Conservation (phyloP, 2,888 invertebrate genomes). For the Tachystola acroxantha region DNA sequence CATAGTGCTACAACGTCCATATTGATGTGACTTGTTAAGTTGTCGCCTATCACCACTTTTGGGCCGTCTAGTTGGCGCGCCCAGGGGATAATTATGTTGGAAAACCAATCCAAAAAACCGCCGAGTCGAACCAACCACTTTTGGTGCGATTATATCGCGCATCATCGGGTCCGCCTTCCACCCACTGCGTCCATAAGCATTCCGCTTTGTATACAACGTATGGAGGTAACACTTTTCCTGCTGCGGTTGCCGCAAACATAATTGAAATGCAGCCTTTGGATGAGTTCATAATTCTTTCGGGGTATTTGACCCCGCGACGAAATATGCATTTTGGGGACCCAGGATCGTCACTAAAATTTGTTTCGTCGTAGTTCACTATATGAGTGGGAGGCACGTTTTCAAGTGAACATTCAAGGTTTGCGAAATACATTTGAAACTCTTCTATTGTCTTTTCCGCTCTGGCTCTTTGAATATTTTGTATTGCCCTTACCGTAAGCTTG, state of each 20-base stretch:
- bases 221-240: slow-evolving; percentile 21
- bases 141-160: slow-evolving; percentile 36
- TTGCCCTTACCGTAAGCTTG: slow-evolving; percentile 5
- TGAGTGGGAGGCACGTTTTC: slow-evolving; percentile 1
- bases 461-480: slow-evolving; percentile 11
- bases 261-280: slow-evolving; percentile 32
- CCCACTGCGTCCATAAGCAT: slow-evolving; percentile 39
- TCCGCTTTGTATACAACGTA: slow-evolving; percentile 49
- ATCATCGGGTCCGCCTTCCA: slow-evolving; percentile 32
- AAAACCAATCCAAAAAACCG: slow-evolving; percentile 33
- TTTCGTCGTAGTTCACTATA: slow-evolving; percentile 14
- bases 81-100: slow-evolving; percentile 13
- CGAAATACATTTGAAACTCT: slow-evolving; percentile 4
- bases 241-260: slow-evolving; percentile 40
- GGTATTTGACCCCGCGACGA: slow-evolving; percentile 31
- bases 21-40: slow-evolving; percentile 11
- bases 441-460: slow-evolving; percentile 10
- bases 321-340: slow-evolving; percentile 22
- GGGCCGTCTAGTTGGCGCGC: slow-evolving; percentile 1
- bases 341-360: slow-evolving; percentile 13
- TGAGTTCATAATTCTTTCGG: slow-evolving; percentile 30
- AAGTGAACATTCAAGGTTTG: slow-evolving; percentile 2
- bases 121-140: slow-evolving; percentile 37
- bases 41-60: slow-evolving; percentile 15
- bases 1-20: slow-evolving; percentile 2